Evolutionary conservation across 2,113 vertebrate genomes (phyloP).

Genomic region (Merops nubicus): DNA sequence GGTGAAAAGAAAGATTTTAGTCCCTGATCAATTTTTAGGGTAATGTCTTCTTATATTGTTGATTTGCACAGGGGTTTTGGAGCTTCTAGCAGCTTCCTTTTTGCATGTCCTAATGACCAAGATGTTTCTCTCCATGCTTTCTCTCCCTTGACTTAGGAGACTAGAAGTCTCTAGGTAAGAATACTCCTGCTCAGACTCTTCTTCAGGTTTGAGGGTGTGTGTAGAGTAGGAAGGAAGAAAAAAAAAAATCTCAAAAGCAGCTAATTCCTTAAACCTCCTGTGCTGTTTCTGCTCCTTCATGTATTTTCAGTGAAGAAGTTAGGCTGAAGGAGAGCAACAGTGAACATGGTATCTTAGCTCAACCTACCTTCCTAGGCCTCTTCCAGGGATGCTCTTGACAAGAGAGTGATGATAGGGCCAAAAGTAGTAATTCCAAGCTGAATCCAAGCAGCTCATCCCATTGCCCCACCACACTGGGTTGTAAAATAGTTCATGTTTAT

Average conservation of each 20-base stretch:
- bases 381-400: not conserved
- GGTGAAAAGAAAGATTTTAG: not conserved
- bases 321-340: not conserved
- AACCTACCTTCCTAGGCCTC: not conserved
- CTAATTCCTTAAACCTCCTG: not conserved
- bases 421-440: not conserved
- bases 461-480: not conserved
- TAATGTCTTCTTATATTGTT: not conserved
- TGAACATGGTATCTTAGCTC: rapidly evolving
- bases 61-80: not conserved
- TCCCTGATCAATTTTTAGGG: not conserved
- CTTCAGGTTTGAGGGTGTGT: not conserved
- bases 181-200: not conserved
- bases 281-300: not conserved
- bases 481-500: not conserved
- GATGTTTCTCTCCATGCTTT: not conserved
- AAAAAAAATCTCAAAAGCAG: not conserved
- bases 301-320: not conserved
- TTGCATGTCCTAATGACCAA: not conserved
- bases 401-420: not conserved
- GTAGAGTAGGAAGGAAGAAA: not conserved
- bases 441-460: too few species aligned
- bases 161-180: not conserved
- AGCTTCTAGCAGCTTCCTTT: not conserved
- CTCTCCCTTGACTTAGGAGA: not conserved